Evolutionary conservation across 2,888 invertebrate genomes (phyloP).

Genomic region (Bedellia somnulentella): DNA sequence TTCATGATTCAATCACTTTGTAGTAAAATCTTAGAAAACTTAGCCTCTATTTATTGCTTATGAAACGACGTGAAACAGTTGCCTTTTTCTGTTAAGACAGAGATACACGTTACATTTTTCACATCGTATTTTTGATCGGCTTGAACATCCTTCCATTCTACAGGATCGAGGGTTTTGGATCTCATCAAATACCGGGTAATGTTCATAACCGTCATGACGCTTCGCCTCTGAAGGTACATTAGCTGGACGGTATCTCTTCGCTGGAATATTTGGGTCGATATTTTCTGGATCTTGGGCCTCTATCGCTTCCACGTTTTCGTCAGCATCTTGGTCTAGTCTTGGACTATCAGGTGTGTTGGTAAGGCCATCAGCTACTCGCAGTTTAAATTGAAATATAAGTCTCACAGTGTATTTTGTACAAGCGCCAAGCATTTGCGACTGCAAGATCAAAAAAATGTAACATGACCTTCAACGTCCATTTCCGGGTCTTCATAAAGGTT

Average conservation of each 20-base stretch:
- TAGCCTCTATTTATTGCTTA: no score
- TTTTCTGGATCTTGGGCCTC: slow-evolving; percentile 3
- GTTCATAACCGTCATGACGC: slow-evolving; percentile 16
- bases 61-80: no score
- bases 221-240: slow-evolving; percentile 12
- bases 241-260: slow-evolving; percentile 6
- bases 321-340: slow-evolving; percentile 6
- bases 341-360: slow-evolving; percentile 9
- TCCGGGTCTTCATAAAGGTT: slow-evolving; percentile 16
- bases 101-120: slow-evolving; percentile 13
- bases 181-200: slow-evolving; percentile 13
- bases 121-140: slow-evolving; percentile 12
- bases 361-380: slow-evolving; percentile 6
- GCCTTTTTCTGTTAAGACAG: no score
- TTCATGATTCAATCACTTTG: no score
- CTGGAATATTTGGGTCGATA: not conserved
- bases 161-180: slow-evolving; percentile 14
- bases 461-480: slow-evolving; percentile 17
- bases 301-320: slow-evolving; percentile 5
- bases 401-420: slow-evolving; percentile 11
- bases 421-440: slow-evolving; percentile 14
- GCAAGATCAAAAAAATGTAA: slow-evolving; percentile 16
- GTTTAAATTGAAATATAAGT: slow-evolving; percentile 4
- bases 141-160: slow-evolving; percentile 12
- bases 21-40: no score